Conservation (phyloP, 2,113 vertebrate species). For the Xyliphius kryptos region DNA sequence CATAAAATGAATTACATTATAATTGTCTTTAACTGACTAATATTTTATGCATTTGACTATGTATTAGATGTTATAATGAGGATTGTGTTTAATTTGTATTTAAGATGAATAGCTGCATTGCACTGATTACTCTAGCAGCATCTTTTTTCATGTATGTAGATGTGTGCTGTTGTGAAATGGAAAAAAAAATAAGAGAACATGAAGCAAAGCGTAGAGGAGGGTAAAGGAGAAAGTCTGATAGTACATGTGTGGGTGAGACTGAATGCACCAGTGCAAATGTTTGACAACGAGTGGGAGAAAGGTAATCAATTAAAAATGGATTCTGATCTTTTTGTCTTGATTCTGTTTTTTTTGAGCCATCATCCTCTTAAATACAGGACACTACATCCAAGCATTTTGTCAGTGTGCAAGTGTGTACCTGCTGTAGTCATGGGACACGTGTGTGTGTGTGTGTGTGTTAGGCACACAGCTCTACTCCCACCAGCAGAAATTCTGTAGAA, state of each 20-base stretch:
- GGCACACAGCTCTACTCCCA: constrained; percentile 10
- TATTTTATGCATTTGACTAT: too few species aligned
- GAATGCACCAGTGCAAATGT: constrained; percentile 53
- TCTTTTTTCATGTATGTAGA: neutral
- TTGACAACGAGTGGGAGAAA: constrained; percentile 54
- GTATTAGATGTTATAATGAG: too few species aligned
- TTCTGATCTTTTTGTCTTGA: constrained; percentile 37
- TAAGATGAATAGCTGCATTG: too few species aligned
- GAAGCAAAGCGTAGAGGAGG: constrained; percentile 10
- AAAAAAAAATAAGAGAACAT: neutral
- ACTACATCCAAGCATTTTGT: neutral
- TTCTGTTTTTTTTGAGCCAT: neutral
- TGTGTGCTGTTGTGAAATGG: neutral
- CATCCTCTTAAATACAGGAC: neutral
- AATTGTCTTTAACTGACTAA: too few species aligned
- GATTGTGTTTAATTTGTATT: too few species aligned
- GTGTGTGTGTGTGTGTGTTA: neutral
- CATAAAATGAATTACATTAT: too few species aligned
- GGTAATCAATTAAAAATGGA: constrained; percentile 53
- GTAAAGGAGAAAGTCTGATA: constrained; percentile 29
- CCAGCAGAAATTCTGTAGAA: constrained; percentile 15
- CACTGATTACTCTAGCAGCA: neutral
- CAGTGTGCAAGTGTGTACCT: neutral
- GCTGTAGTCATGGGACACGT: neutral
- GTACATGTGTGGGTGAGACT: constrained; percentile 56